A percentile compares a stretch with the other conserved stretches of the same genome.
Conservation (phyloP, 2,888 invertebrate genomes). For the Piscicola geometra region DNA sequence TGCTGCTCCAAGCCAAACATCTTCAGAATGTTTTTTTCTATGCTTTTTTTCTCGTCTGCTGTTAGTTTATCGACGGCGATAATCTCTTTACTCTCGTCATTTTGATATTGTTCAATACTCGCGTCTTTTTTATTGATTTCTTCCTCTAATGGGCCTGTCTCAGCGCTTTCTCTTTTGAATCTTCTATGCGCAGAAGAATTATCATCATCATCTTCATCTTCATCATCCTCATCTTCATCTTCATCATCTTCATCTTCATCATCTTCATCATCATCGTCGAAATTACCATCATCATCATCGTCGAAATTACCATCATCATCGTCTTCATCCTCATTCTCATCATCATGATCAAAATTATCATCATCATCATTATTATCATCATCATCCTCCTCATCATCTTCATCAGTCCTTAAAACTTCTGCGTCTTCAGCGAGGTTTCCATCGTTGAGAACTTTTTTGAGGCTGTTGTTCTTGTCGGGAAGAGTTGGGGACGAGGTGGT, state of each 20-base stretch:
- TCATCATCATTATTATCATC: no score
- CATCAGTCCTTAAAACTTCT: no score
- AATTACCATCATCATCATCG: no score
- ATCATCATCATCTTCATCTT: background rate
- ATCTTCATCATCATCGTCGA: no score
- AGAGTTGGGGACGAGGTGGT: no score
- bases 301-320: no score
- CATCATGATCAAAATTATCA: no score
- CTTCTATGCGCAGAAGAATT: background rate
- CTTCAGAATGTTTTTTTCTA: constrained; percentile 9
- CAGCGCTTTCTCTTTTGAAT: background rate
- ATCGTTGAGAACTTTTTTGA: no score
- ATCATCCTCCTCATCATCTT: no score
- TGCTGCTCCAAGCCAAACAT: constrained; percentile 13
- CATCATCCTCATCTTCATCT: background rate
- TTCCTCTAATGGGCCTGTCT: background rate
- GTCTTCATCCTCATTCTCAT: no score
- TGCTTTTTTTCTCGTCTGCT: background rate
- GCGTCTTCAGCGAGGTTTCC: no score
- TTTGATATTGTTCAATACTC: background rate
- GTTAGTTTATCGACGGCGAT: background rate
- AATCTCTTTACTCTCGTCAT: background rate
- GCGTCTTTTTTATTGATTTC: background rate
- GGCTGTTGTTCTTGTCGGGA: no score
- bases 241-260: background rate